Base-by-base conservation (phyloP, 37 sponge, comb jelly and placozoan species). In the Lycopodina hypogea region DNA sequence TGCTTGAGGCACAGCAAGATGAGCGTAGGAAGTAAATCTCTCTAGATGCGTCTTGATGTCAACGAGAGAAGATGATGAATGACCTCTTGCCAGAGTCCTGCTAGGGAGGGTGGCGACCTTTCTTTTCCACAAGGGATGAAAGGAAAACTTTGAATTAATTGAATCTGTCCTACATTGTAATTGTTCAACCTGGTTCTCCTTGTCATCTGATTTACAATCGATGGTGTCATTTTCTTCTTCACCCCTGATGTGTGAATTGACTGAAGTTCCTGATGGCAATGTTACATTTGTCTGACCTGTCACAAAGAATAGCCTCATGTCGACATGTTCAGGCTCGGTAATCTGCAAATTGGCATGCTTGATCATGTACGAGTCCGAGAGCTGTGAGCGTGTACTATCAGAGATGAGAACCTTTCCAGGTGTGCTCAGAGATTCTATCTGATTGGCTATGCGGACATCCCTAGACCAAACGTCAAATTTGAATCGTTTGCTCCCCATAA, bases 401-500 rank as follows among this genome's bases (percentile, higher is more conserved):
- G 92, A 87, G 52, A 92, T 70, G 45, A 92, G 14, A 22, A 84
- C 92, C 1, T 67, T 74, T 0, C 95, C 97, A 48, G 90, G 77
- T 8, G 77, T 56, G 14, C 95, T 85, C 22, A 78, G 63, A 32
- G 87, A 81, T 72, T 97, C 97, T 63, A 97, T 86, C 45, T 89
- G 85, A 48, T 84, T 92, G 30, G 97, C 97, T 45, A 91, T 65
- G 33, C 79, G 78, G 24, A 97, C 97, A 72, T 88, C 92, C 42
- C 87, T 86, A 30, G 95, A 94, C 95, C 95, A 97, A 0, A 97
- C 97, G 80, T 97, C 97, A 86, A 91, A 97, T 61, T 92, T 88
- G 82, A 91, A 94, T 69, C 91, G 70, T 33, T 83, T 83, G 41
- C 80, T 88, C 0, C 97, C 97, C 83, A 97, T 86, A 0, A 94